Percentiles rank a stretch among this genome's conserved stretches.
Conservation (phyloP, 1,140 invertebrate species). For the Homalodisca vitripennis region DNA sequence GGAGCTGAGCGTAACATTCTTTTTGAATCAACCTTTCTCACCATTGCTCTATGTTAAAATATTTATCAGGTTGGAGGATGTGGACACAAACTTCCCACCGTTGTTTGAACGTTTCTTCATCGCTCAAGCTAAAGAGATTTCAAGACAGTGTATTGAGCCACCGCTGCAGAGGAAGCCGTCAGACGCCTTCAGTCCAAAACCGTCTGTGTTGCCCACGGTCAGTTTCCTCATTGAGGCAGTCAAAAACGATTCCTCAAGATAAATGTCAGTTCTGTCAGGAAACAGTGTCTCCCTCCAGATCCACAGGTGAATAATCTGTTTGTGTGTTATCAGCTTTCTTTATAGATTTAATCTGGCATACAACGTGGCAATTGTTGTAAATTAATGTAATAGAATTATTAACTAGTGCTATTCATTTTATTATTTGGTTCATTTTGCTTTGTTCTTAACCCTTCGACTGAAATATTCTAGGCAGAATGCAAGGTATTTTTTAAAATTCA, state of each 20-base stretch:
- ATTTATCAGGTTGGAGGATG: constrained; percentile 55
- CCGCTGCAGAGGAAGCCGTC: constrained; percentile 57
- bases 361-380: no score
- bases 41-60: not conserved
- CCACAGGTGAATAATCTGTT: no score
- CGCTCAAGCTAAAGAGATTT: constrained; percentile 67
- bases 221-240: constrained; percentile 61
- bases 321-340: no score
- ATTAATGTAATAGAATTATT: no score
- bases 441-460: no score
- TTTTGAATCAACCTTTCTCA: not conserved
- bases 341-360: no score
- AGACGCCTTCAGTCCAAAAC: constrained; percentile 58
- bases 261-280: constrained; percentile 63
- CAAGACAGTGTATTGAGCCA: constrained; percentile 67
- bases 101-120: constrained; percentile 60
- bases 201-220: constrained; percentile 59
- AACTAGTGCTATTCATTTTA: no score
- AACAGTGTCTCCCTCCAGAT: constrained; percentile 58
- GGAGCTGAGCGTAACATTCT: no score
- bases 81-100: constrained; percentile 65
- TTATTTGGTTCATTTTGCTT: no score
- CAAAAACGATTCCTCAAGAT: constrained; percentile 59
- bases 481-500: no score
- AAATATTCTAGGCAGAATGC: no score